Base-by-base conservation (phyloP, 2,888 invertebrate species). In the Drosophila putrida region DNA sequence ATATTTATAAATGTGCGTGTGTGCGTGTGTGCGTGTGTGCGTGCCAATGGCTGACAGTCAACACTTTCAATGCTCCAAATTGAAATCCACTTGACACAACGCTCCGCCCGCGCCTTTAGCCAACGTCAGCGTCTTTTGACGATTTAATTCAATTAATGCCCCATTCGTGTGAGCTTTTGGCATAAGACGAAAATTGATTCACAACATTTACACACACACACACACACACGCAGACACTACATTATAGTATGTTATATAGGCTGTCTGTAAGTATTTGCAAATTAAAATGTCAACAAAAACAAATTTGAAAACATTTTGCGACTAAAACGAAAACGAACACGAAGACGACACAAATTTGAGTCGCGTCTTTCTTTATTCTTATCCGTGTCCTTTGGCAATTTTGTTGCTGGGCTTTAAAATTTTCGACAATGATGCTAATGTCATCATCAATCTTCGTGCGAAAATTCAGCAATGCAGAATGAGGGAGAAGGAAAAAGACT, bases 381-480 rank as follows among this genome's bases (percentile, higher is more conserved):
- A 27, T 13, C 39, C 43, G 36, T 33, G 75, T 80, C 86, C 80
- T 84, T 86, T 82, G 41, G 82, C 69, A 61, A 59, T 70, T 74
- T 78, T 71, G 63, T 65, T 67, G 62, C 66, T 65, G 44, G 69
- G 69, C 71, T 71, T 78, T 72, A 79, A 84, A 88, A 78, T 66
- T 64, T 77, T 80, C 72, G 87, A 88, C 90, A 91, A 90, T 90
- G 91, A 90, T 91, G 91, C 90, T 91, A 91, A 91, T 91, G 91
- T 91, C 90, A 91, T 91, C 90, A 91, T 91, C 90, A 91, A 91
- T 91, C 90, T 91, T 91, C 82, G 74, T 81, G 83, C 73, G 58
- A 71, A 84, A 88, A 73, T 71, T 80, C 66, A 68, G 35, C 64
- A 70, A 72, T 75, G 53, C 65, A 36, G 51, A 58, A 44, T 54